Base-by-base conservation (phyloP, 2,888 invertebrate genomes). In the Acanthosepion lycidas region DNA sequence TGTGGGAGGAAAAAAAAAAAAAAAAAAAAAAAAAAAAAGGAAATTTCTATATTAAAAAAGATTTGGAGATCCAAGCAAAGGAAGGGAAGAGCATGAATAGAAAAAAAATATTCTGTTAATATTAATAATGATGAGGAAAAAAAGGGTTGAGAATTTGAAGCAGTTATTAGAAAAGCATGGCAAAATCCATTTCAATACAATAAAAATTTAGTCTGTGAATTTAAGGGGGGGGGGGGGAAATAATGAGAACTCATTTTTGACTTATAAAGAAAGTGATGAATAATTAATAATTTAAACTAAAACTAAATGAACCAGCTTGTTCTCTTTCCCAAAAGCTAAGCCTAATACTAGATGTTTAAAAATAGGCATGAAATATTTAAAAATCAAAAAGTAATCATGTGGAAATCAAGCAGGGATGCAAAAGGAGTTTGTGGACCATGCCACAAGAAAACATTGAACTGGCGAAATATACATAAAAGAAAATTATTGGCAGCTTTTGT, bases 61-160 rank as follows among this genome's bases (percentile, higher is more conserved):
- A 15, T 78, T 78, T 78, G 78, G 78, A 78, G 78, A 78, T 78
- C 78, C 78, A 78, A 78, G 78, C 78, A 78, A 78, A 33, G 78
- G 33, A n/a, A 78, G 78, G n/a, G 78, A 78, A n/a, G 18, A 33
- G 78, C 78, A 15, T n/a, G 78, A 8, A n/a, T 78, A 33, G n/a
- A 23, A 78, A 78, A 78, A 59, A 78, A 78, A 15, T 33, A 78
- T 15, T 78, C 18, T 33, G 12, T n/a, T 78, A 78, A n/a, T 5
- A n/a, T 9, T 15, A 78, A n/a, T 33, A n/a, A 78, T 33, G 15
- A n/a, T 33, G 20, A 23, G 20, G 4, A 78, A 78, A 28, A 78
- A 78, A n/a, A 28, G 12, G n/a, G 6, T 28, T 20, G 20, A 15
- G 20, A 78, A 78, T n/a, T 78, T 78, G 3, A 78, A 78, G 78